Conservation (phyloP, 92 coral and sea anemone genomes). For the Micromussa lordhowensis region DNA sequence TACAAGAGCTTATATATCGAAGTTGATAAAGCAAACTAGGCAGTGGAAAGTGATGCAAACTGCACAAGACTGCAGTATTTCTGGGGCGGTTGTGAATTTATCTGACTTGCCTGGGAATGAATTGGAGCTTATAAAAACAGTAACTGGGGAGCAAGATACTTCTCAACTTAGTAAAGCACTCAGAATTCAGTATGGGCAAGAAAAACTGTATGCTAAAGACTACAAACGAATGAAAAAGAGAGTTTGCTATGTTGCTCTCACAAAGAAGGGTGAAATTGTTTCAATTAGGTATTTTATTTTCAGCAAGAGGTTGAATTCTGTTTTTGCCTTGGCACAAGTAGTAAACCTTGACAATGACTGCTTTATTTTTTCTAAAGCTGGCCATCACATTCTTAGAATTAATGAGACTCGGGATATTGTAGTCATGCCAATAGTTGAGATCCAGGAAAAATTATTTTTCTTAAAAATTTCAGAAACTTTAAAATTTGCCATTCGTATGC, state of each 20-base stretch:
- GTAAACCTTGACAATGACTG: slow-evolving; percentile 42
- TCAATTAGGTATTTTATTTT: slow-evolving; percentile 51
- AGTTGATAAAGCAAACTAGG: slow-evolving; percentile 16
- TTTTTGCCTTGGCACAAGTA: slow-evolving; percentile 40
- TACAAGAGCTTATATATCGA: background rate
- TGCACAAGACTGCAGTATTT: no score
- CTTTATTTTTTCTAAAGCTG: slow-evolving; percentile 37
- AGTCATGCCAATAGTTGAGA: slow-evolving; percentile 32
- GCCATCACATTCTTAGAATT: slow-evolving; percentile 40
- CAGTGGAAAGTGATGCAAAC: background rate
- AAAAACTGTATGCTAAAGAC: slow-evolving; percentile 44
- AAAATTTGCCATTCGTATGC: slow-evolving; percentile 13
- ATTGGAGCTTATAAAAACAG: background rate
- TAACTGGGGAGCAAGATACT: slow-evolving; percentile 25
- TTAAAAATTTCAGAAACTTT: slow-evolving; percentile 1
- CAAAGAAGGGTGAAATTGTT: slow-evolving; percentile 38
- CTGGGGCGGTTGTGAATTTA: no score
- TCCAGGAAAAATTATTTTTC: slow-evolving; percentile 40
- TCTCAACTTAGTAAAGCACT: slow-evolving; percentile 39
- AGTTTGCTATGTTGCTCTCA: slow-evolving; percentile 41
- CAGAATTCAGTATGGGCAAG: slow-evolving; percentile 51
- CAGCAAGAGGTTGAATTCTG: slow-evolving; percentile 12
- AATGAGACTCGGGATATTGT: slow-evolving; percentile 3
- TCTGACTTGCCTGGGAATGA: no score
- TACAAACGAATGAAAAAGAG: slow-evolving; percentile 56